Evolutionary conservation across 2,888 invertebrate species (phyloP), one percentile per base, ranked within the genome.

Genomic region (Acrobasis consociella): DNA sequence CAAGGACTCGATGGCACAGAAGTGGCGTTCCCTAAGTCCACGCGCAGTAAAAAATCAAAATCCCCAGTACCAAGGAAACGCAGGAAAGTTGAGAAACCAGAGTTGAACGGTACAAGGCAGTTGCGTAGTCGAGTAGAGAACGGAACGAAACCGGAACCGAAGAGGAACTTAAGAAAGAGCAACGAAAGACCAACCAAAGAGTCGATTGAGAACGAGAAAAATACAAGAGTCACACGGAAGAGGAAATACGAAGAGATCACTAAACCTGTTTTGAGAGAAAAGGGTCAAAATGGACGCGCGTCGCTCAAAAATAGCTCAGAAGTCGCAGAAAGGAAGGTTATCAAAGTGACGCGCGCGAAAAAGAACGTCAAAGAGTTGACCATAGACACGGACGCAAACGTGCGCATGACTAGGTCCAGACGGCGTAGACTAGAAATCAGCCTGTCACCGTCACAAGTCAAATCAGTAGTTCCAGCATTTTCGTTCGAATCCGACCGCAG

Each of bases 201-300:
- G 67, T 91, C 91, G 0, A 91, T 91, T 58, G 91, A 92, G 65
- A 92, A 92, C 56, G 89, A 91, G 17, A 91, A 88, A 65, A 76
- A 77, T 1, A 81, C 83, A 0, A 73, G 85, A 59, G 77, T 70
- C 5, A 90, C 89, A 0, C 73, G 91, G 1, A 92, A 92, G 66
- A 70, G 91, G 22, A 83, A 80, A 15, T 76, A 82, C 60, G 89
- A 89, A 10, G 90, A 91, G 37, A 72, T 75, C 0, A 72, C 76
- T 0, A 91, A 87, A 64, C 89, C 90, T 0, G 89, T 91, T 0
- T 68, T 92, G 0, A 76, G 91, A n/a, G 91, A 92, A 62, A 91
- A 91, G 58, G 89, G 88, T 0, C 91, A 92, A 60, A 91, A 90
- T 59, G 85, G 87, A 0, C 72, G 85, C 3, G 69, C 82, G 0